Evolutionary conservation across 2,113 vertebrate species (phyloP), one percentile per base, ranked within the genome.

Genomic region (Plecotus auritus): DNA sequence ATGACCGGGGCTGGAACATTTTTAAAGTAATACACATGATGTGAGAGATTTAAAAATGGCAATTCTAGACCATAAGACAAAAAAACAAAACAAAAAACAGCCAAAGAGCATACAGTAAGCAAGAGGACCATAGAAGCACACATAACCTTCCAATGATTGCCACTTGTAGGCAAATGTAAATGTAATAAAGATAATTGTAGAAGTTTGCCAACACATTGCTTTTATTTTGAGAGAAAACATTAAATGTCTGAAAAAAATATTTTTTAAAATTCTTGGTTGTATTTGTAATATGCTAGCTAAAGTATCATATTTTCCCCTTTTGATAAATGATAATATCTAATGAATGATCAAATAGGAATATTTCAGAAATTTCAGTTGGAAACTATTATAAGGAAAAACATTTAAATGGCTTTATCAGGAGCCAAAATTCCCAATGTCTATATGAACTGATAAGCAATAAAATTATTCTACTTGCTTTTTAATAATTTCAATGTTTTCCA

Each of bases 401-500:
- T 26, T 22, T 30, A 72, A 51, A 26, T 83, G 47, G 7, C 5
- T 88, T 94, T 61, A 9, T 70, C 59, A 10, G 13, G 51, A 90
- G 26, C 37, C 37, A 45, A 35, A 70, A 35, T 72, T 77, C 30
- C 26, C n/a, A 37, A 32, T 61, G 18, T 73, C 22, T 95, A 22
- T 12, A 73, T 88, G 70, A 95, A 66, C 37, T 23, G 49, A 37
- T 88, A 90, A 88, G 32, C 70, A 82, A 32, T 16, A 23, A 86
- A 81, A 54, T 67, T 49, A 86, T 69, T 81, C 64, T 83, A 11
- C 40, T 93, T 85, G 77, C 69, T n/a, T 74, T 93, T 73, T 51
- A 4, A 54, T 20, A 87, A 77, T 51, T 69, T 47, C 42, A 56
- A 0, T 94, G 14, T 40, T 66, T 86, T 90, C 23, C 61, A 67